Evolutionary conservation across 2,888 invertebrate species (phyloP).

Genomic region (Metellina segmentata): DNA sequence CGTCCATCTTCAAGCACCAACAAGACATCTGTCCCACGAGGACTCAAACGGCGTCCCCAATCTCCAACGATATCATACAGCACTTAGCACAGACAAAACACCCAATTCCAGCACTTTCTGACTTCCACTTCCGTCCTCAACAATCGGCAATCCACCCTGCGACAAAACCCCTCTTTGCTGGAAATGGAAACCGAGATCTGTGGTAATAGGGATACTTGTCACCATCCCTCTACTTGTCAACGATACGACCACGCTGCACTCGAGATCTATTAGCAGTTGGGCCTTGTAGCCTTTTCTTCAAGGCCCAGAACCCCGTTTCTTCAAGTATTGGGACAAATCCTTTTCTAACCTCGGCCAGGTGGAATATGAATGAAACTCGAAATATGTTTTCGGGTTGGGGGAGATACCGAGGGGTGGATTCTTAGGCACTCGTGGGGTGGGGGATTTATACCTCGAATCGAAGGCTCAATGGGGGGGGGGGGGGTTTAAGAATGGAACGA

Average conservation of each 20-base stretch:
- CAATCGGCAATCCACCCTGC: background rate
- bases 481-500: conserved; percentile 35
- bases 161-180: conserved; percentile 2
- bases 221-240: background rate
- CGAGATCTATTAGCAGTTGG: conserved; percentile 17
- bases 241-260: conserved; percentile 3
- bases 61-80: background rate
- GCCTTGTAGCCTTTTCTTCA: conserved; percentile 30
- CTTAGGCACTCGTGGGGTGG: conserved; percentile 1
- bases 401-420: conserved; percentile 3
- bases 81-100: background rate
- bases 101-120: background rate
- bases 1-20: background rate
- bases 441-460: background rate
- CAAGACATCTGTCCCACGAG: background rate
- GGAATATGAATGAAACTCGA: conserved; percentile 12
- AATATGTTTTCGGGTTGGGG: background rate
- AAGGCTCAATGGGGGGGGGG: background rate
- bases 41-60: background rate
- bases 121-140: background rate
- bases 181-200: background rate
- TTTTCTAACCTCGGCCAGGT: conserved; percentile 7
- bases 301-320: background rate
- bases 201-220: background rate
- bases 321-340: conserved; percentile 7